Evolutionary conservation across 2,888 invertebrate species (phyloP), one percentile per base, ranked within the genome.

Genomic region (Rhodophaea formosa): DNA sequence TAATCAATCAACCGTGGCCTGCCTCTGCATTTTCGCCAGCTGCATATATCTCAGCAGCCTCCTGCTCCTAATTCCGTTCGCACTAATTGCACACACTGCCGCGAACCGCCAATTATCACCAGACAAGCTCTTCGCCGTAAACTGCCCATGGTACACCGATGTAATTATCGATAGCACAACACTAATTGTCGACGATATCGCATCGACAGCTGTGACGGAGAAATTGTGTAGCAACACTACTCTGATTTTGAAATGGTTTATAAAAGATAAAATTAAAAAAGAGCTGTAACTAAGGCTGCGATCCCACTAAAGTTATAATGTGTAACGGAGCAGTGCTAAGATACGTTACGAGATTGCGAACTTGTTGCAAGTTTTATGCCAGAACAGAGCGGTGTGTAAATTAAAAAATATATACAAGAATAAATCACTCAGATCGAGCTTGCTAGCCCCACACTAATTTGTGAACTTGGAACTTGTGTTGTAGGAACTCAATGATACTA

Each of bases 111-210:
- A 56, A 56, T 56, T 49, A 56, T 56, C 56, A 56, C 56, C 29
- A 7, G 56, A 56, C 56, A 56, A 56, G 56, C 49, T 17, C 56
- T 49, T 49, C 42, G 49, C 47, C 23, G 56, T 56, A 56, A 56
- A 56, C 56, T 29, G 49, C 54, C 35, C 47, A 32, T 46, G 55
- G 39, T 17, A 32, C 32, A 55, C 60, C 61, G 63, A 64, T 64
- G 35, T 62, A 64, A 66, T 66, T 64, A 66, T 58, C 64, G 66
- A 66, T 66, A 66, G 60, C 39, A 55, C 59, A 49, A 42, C 61
- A 63, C 66, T 64, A 64, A 63, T 64, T 64, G 64, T 63, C 63
- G 52, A 42, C 56, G 60, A 59, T 60, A 56, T 43, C 58, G 54
- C 29, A 55, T 45, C 56, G 54, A 51, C 51, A 51, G 49, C 44